These are phyloP conservation scores for Bovichtus variegatus DNA, from an alignment of 2,797 vertebrate species.

Conservation along the genomic window DNA sequence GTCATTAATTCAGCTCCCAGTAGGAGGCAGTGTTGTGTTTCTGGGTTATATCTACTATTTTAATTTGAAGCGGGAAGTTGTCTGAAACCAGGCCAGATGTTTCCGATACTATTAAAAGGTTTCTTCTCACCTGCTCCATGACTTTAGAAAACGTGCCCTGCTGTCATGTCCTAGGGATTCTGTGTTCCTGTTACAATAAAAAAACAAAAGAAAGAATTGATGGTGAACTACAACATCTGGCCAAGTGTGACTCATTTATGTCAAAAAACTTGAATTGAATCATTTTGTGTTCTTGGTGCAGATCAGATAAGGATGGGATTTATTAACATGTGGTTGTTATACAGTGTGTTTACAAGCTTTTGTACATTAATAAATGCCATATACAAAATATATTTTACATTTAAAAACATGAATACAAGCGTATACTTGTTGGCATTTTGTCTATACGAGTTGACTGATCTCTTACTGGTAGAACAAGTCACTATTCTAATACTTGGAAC, in stretches of 20 bases:
- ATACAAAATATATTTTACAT: background rate
- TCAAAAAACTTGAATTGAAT: background rate
- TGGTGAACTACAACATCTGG: background rate
- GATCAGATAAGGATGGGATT: background rate
- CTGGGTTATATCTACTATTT: slow-evolving; percentile 1
- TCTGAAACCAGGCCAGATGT: background rate
- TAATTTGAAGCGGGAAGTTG: background rate
- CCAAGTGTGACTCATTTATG: background rate
- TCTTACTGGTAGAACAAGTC: background rate
- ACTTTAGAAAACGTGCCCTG: background rate
- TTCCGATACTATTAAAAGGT: background rate
- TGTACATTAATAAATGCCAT: background rate
- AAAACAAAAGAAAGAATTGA: background rate
- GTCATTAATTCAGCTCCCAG: slow-evolving; percentile 51
- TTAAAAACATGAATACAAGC: background rate
- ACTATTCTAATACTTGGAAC: background rate
- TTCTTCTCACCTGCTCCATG: slow-evolving; percentile 5
- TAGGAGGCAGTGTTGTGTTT: slow-evolving; percentile 76
- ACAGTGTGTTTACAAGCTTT: background rate
- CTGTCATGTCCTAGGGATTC: background rate
- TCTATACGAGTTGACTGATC: background rate
- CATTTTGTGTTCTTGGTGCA: background rate
- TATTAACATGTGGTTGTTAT: background rate
- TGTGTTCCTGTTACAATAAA: background rate
- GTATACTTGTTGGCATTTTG: background rate